Evolutionary conservation across 2,113 vertebrate species (phyloP).

Genomic region (Rynchops niger): DNA sequence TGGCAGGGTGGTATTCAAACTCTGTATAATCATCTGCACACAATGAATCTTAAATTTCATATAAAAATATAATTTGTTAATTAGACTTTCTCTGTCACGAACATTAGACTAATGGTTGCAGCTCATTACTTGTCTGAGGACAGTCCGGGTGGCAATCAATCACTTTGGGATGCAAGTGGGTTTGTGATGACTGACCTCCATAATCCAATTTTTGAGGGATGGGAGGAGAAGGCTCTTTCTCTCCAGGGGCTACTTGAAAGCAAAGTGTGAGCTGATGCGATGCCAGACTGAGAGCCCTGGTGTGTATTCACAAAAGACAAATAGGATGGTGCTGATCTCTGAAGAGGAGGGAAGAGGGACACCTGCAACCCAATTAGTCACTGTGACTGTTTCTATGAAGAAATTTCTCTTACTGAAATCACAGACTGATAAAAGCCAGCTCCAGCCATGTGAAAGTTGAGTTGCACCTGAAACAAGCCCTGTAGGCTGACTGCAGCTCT

Average conservation of each 20-base stretch:
- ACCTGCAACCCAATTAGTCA: not conserved
- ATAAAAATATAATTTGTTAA: conserved; percentile 9
- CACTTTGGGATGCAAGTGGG: not conserved
- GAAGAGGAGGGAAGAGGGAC: not conserved
- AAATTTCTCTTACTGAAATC: not conserved
- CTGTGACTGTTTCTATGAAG: not conserved
- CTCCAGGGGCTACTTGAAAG: not conserved
- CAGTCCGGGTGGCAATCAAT: not conserved
- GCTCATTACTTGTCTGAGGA: not conserved
- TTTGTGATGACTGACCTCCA: not conserved
- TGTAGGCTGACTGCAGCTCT: not conserved
- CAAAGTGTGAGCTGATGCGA: not conserved
- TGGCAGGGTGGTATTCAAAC: not conserved
- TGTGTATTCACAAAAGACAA: not conserved
- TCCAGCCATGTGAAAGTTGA: not conserved
- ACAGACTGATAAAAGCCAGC: not conserved
- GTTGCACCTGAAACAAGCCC: not conserved
- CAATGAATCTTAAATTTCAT: not conserved
- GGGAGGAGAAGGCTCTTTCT: not conserved
- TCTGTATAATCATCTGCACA: not conserved
- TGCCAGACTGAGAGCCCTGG: not conserved
- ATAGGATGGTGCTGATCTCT: not conserved
- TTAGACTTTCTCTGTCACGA: not conserved
- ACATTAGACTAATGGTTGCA: not conserved
- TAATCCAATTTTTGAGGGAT: not conserved